Conservation (phyloP, 2,113 vertebrate genomes). For the Rostratula benghalensis region DNA sequence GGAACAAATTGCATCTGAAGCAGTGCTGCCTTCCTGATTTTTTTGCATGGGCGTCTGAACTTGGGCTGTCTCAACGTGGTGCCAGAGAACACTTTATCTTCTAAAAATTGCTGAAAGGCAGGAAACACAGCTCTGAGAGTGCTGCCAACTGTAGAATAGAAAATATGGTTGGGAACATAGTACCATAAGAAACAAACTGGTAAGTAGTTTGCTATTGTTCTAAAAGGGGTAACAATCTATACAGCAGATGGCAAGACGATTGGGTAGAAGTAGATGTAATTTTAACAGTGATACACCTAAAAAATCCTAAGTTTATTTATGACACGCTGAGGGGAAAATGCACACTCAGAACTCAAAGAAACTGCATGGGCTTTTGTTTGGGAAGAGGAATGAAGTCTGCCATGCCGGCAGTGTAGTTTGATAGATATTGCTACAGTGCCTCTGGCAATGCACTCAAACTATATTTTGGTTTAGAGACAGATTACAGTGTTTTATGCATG, state of each 20-base stretch:
- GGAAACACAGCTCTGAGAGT: neutral
- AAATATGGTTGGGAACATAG: neutral
- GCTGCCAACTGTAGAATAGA: neutral
- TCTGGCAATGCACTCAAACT: neutral
- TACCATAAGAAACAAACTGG: neutral
- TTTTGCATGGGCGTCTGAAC: neutral
- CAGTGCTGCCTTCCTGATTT: neutral
- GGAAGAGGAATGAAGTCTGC: neutral
- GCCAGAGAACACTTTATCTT: neutral
- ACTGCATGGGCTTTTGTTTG: neutral
- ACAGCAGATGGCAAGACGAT: neutral
- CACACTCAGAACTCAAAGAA: neutral
- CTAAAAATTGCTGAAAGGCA: neutral
- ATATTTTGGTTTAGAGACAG: neutral
- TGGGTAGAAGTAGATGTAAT: neutral
- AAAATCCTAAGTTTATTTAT: neutral
- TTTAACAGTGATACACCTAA: neutral
- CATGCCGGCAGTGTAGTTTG: rapidly evolving
- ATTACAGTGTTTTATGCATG: neutral
- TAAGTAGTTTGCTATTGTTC: neutral
- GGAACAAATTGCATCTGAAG: neutral
- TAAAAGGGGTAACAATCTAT: neutral
- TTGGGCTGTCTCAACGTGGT: neutral
- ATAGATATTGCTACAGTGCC: neutral
- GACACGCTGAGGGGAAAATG: neutral